Percentiles rank a stretch among this genome's conserved stretches.
Evolutionary conservation across 2,888 invertebrate species (phyloP).

Genomic region (Synergus laeviventris): DNA sequence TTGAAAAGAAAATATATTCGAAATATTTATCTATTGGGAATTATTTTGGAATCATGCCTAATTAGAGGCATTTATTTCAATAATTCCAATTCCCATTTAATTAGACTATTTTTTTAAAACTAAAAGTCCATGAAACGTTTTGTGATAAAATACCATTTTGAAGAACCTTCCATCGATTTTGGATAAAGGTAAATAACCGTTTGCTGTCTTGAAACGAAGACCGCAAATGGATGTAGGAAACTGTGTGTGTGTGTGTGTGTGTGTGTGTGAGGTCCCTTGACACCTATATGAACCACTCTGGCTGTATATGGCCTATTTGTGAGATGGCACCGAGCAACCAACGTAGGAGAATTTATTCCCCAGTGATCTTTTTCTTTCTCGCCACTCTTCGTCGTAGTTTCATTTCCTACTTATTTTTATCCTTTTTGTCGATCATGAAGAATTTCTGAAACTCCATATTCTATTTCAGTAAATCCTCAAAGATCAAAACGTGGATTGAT

Average conservation of each 20-base stretch:
- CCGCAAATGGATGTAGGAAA: conserved; percentile 44
- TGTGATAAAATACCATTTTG: conserved; percentile 23
- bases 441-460: neutral
- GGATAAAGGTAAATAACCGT: conserved; percentile 53
- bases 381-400: conserved; percentile 13
- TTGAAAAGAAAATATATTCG: no score
- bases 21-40: no score
- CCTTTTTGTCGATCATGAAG: conserved; percentile 16
- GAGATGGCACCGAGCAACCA: conserved; percentile 60
- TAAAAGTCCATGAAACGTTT: neutral
- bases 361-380: conserved; percentile 40
- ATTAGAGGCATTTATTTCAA: no score
- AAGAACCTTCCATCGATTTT: conserved; percentile 46
- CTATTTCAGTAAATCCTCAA: neutral
- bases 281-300: conserved; percentile 66
- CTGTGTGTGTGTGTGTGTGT: no score
- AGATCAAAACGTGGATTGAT: neutral
- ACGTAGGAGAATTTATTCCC: conserved; percentile 62
- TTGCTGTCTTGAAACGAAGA: conserved; percentile 34
- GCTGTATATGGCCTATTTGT: conserved; percentile 67
- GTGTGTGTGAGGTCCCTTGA: conserved; percentile 63
- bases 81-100: neutral
- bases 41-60: no score
- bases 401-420: neutral
- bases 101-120: neutral